phyloP scores from a whole-genome alignment of 2,113 vertebrate species.

The Mormyrus lacerda region DNA sequence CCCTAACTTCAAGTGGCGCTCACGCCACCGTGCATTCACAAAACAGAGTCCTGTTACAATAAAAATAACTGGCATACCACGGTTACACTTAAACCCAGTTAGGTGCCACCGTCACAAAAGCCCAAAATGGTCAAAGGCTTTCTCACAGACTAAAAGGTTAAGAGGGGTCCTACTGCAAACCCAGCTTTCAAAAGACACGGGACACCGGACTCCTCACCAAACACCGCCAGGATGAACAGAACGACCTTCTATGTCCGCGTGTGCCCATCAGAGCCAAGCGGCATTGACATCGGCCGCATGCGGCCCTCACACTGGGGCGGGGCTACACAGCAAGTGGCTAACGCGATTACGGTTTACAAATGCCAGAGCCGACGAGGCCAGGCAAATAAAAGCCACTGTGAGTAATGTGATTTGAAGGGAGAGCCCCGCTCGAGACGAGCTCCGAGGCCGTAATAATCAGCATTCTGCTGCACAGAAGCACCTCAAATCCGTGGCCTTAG shows the following conservation, averaged over 20 bases:
- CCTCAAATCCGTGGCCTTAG: neutral
- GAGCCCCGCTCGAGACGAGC: neutral
- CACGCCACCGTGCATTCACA: neutral
- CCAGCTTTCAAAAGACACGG: neutral
- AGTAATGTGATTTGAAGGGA: neutral
- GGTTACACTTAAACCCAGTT: neutral
- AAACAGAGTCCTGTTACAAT: neutral
- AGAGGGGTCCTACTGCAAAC: neutral
- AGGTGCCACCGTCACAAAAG: neutral
- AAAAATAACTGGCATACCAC: neutral
- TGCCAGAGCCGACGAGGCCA: neutral
- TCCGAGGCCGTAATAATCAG: neutral
- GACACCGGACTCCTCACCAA: neutral
- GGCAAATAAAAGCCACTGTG: neutral
- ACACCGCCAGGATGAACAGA: neutral
- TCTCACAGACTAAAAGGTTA: neutral
- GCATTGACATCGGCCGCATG: neutral
- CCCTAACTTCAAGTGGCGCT: neutral
- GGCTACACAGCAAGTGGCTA: neutral
- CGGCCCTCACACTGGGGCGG: neutral
- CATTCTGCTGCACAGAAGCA: neutral
- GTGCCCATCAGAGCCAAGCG: neutral
- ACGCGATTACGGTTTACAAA: neutral
- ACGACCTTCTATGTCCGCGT: neutral
- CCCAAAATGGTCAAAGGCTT: neutral